Evolutionary conservation across 2,113 vertebrate genomes (phyloP).

Genomic region (Rhinopithecus roxellana): DNA sequence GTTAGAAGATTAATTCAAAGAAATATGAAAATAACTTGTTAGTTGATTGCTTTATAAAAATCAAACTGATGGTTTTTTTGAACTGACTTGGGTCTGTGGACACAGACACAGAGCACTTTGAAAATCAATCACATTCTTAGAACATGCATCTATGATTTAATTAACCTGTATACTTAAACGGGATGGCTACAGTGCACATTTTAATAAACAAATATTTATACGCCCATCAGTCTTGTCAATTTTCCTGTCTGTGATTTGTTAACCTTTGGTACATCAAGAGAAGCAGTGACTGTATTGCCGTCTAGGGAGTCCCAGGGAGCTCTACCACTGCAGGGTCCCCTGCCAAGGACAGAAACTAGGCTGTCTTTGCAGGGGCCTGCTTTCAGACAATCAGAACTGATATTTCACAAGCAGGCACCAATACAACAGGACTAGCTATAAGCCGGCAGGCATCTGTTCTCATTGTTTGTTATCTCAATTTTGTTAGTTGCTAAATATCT

Average conservation of each 20-base stretch:
- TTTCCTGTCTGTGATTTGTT: slow-evolving; percentile 51
- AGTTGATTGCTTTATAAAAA: not conserved
- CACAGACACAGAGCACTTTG: not conserved
- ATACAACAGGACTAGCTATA: not conserved
- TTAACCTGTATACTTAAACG: slow-evolving; percentile 1
- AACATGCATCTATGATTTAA: slow-evolving; percentile 26
- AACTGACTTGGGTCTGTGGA: not conserved
- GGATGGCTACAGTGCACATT: slow-evolving; percentile 10
- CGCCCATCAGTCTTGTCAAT: slow-evolving; percentile 4
- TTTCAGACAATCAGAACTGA: not conserved
- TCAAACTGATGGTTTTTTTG: slow-evolving; percentile 42
- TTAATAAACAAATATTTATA: slow-evolving; percentile 62
- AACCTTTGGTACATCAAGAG: not conserved
- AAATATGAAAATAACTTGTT: slow-evolving; percentile 52
- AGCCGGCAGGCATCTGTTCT: not conserved
- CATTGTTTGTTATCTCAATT: not conserved
- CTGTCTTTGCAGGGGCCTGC: not conserved
- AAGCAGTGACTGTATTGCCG: not conserved
- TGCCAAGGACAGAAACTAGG: not conserved
- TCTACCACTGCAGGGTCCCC: not conserved
- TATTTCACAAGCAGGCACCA: not conserved
- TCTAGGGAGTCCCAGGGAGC: not conserved
- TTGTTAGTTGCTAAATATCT: slow-evolving; percentile 8
- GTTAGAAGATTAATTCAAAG: slow-evolving; percentile 22
- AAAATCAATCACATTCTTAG: slow-evolving; percentile 34